phyloP scores from a whole-genome alignment of 2,888 invertebrate genomes.

The Orthosia cruda region DNA sequence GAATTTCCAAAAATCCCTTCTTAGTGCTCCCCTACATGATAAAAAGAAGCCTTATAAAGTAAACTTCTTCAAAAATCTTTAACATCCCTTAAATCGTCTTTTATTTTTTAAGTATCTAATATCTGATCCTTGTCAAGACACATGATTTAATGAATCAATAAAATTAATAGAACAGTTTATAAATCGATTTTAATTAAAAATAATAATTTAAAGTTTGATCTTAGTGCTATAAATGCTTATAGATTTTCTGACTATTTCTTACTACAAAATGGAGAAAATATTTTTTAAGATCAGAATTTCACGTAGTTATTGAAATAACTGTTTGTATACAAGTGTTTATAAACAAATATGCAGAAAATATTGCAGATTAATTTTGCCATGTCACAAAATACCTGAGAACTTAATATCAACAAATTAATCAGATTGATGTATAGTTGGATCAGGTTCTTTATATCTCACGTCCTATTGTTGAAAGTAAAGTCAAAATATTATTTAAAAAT shows the following conservation, averaged over 20 bases:
- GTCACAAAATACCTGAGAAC: slow-evolving; percentile 4
- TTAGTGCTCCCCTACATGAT: no score
- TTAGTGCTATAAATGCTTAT: neutral
- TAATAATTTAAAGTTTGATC: neutral
- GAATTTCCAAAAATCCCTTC: no score
- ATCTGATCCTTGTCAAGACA: neutral
- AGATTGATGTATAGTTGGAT: slow-evolving; percentile 19
- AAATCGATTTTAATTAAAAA: slow-evolving; percentile 31
- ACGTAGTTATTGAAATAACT: neutral
- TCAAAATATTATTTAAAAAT: slow-evolving; percentile 8
- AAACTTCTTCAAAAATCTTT: no score
- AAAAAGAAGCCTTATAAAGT: no score
- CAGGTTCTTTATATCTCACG: slow-evolving; percentile 6
- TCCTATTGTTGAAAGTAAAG: slow-evolving; percentile 60
- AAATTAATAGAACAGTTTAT: slow-evolving; percentile 10
- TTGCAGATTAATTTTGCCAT: neutral
- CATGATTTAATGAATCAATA: neutral
- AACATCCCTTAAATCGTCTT: no score
- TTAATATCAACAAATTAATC: slow-evolving; percentile 1
- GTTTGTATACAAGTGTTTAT: neutral
- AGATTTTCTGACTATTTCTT: neutral
- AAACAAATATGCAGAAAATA: neutral
- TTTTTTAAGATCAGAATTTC: neutral
- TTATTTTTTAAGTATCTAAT: neutral
- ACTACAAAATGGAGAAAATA: no score